Evolutionary conservation across 2,888 invertebrate species (phyloP), one percentile per base, ranked within the genome.

Genomic region (Mycalesis mineus): DNA sequence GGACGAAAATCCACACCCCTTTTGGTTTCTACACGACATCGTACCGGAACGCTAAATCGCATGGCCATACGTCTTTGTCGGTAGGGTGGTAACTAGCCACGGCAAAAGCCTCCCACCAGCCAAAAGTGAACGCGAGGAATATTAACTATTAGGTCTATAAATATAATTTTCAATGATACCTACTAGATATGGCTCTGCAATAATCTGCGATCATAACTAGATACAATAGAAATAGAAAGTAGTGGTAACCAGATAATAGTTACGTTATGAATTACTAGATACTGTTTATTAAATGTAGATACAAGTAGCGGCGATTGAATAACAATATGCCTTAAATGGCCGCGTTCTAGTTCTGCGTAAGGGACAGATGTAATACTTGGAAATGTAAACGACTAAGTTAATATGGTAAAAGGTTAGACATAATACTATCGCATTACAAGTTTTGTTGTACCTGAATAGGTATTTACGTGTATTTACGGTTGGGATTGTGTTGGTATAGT

Each of bases 321-420:
- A 49, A 60, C 56, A 55, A 59, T 48, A 44, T 36, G 17, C 37
- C 42, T 41, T 61, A 58, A 61, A 51, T 39, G 54, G 40, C 48
- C 42, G 48, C 49, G 52, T 55, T 57, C 58, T 39, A 61, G 39
- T 58, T 57, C 44, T 51, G 44, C 53, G 53, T 61, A 42, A 59
- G 54, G 52, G 50, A 54, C 54, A 62, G 51, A 56, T 36, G 40
- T 53, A 58, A 36, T 58, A 40, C 45, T 61, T 51, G 49, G 40
- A 54, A 57, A 62, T 56, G 56, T 55, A 53, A 55, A 44, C 49
- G 42, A 56, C 28, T 8, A 29, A 14, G 52, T 59, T 37, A 36
- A 53, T 56, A 58, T 53, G 47, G 47, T 42, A 51, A 39, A 51
- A 17, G 15, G 51, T 51, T 51, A 51, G 41, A 51, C 41, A 51